These are phyloP conservation scores for Sorex fumeus DNA, from an alignment of 2,113 vertebrate species.

Conservation along the genomic window DNA sequence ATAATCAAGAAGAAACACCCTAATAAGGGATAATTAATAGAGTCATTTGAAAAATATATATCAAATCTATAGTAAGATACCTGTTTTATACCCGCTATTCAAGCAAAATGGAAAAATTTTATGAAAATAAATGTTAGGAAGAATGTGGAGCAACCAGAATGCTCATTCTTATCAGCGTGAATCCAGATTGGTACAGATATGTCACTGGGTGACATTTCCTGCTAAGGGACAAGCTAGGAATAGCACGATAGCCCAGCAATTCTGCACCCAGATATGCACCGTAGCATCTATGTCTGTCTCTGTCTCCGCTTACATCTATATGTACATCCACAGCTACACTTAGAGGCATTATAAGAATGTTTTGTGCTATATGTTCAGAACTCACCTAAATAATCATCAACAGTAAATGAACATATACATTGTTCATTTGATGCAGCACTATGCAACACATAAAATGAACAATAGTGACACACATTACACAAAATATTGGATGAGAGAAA, in stretches of 20 bases:
- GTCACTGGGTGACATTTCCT: slow-evolving; percentile 24
- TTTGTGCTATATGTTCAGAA: slow-evolving; percentile 3
- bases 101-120: slow-evolving; percentile 11
- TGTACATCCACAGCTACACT: not conserved
- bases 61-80: not conserved
- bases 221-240: slow-evolving; percentile 10
- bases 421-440: not conserved
- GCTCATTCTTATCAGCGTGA: not conserved
- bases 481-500: not conserved
- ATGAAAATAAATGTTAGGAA: slow-evolving; percentile 29
- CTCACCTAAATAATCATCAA: slow-evolving; percentile 1
- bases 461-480: not conserved
- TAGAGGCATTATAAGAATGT: not conserved
- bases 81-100: not conserved
- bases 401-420: not conserved
- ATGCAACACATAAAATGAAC: not conserved
- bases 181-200: not conserved
- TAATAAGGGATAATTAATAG: not conserved
- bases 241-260: not conserved
- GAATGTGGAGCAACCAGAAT: not conserved
- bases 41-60: not conserved
- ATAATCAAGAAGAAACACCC: slow-evolving; percentile 29
- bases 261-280: not conserved
- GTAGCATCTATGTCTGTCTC: not conserved
- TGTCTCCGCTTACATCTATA: not conserved